A percentile compares a stretch with the other conserved stretches of the same genome.
Conservation (phyloP, 2,113 vertebrate species). For the Takifugu bimaculatus region DNA sequence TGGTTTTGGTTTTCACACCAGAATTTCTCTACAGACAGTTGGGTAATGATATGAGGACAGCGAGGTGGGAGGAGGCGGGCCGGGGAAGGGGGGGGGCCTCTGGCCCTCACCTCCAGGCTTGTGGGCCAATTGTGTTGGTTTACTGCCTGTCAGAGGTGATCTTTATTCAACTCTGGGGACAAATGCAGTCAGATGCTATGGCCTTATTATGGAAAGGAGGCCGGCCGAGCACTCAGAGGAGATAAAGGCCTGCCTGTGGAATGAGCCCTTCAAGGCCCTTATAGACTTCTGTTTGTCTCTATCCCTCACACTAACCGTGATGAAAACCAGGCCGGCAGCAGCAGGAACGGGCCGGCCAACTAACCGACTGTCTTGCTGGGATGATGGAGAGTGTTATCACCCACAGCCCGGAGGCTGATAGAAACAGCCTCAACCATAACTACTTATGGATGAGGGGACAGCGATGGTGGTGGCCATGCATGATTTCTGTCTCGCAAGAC, state of each 20-base stretch:
- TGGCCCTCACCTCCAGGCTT: constrained; percentile 63
- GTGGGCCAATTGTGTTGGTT: constrained; percentile 69
- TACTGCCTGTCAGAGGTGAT: constrained; percentile 71
- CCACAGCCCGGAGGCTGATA: constrained; percentile 65
- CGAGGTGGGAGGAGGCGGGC: constrained; percentile 40
- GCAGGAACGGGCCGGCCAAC: constrained; percentile 21
- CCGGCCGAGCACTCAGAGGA: constrained; percentile 35
- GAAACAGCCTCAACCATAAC: constrained; percentile 62
- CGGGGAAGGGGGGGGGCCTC: constrained; percentile 29
- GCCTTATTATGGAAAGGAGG: constrained; percentile 72
- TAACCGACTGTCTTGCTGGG: constrained; percentile 38
- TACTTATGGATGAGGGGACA: constrained; percentile 52
- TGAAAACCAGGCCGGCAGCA: constrained; percentile 61
- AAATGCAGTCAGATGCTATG: constrained; percentile 68
- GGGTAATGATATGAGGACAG: constrained; percentile 18
- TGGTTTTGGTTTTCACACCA: constrained; percentile 29
- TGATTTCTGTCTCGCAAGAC: constrained; percentile 41
- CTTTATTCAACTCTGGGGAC: constrained; percentile 79
- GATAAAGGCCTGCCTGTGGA: constrained; percentile 47
- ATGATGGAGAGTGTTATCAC: constrained; percentile 66
- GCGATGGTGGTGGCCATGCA: constrained; percentile 41
- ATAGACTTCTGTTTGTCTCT: constrained; percentile 56
- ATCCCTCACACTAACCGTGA: constrained; percentile 63
- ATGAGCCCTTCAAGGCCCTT: constrained; percentile 47
- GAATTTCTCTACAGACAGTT: constrained; percentile 8